Percentiles rank a stretch among this genome's conserved stretches.
Evolutionary conservation across 2,797 vertebrate genomes (phyloP).

Genomic region (Pantherophis alleghaniensis): DNA sequence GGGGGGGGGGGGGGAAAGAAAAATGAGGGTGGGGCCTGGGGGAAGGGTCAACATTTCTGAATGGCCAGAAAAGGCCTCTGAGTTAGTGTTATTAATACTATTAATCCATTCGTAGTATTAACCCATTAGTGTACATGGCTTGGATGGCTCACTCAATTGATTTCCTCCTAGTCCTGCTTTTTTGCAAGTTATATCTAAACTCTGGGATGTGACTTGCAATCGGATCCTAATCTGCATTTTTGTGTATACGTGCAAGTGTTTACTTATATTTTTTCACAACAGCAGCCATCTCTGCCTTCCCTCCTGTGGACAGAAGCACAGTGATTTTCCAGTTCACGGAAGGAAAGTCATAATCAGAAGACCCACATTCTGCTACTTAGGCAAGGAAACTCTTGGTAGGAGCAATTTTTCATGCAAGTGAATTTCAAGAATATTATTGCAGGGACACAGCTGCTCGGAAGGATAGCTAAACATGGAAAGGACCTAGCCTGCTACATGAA

Average conservation of each 20-base stretch:
- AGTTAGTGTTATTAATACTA: neutral
- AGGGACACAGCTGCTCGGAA: neutral
- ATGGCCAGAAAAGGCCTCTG: neutral
- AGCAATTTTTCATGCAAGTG: neutral
- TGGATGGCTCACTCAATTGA: neutral
- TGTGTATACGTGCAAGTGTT: neutral
- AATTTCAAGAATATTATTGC: neutral
- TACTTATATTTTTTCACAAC: neutral
- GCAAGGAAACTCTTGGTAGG: neutral
- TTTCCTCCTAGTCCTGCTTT: neutral
- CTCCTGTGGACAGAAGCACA: neutral
- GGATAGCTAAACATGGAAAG: neutral
- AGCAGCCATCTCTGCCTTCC: neutral
- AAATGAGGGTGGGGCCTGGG: neutral
- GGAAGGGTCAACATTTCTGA: neutral
- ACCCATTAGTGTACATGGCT: neutral
- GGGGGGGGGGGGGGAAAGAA: neutral
- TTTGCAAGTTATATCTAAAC: neutral
- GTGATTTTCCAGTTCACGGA: neutral
- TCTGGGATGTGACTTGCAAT: neutral
- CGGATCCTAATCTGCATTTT: neutral
- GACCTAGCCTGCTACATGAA: neutral
- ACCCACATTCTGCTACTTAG: too few species aligned
- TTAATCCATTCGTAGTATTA: neutral
- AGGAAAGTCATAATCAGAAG: neutral